Percentiles rank a stretch among this genome's conserved stretches.
These are phyloP conservation scores for Sclerurus mexicanus DNA, from an alignment of 2,113 vertebrate genomes.

Conservation along the genomic window DNA sequence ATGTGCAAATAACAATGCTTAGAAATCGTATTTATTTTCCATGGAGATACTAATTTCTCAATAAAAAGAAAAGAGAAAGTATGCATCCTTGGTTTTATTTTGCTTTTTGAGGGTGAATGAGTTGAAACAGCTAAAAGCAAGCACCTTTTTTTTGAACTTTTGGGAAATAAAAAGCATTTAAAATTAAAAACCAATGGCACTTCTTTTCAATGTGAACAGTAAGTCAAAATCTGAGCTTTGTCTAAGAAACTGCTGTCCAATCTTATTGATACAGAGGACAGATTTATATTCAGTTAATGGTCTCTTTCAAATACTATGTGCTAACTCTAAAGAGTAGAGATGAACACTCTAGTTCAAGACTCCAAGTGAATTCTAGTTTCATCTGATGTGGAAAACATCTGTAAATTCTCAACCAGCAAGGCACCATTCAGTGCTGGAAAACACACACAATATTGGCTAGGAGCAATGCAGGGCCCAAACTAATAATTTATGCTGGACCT, in stretches of 20 bases:
- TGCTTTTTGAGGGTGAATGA: not conserved
- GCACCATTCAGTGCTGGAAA: not conserved
- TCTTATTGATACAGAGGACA: not conserved
- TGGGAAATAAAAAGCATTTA: not conserved
- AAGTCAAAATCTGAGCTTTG: not conserved
- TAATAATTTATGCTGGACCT: not conserved
- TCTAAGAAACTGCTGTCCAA: not conserved
- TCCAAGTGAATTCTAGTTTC: not conserved
- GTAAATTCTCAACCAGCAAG: not conserved
- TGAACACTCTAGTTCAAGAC: not conserved
- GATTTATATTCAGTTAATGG: not conserved
- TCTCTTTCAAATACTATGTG: not conserved
- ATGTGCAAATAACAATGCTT: not conserved
- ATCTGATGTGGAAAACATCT: not conserved
- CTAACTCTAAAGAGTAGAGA: not conserved
- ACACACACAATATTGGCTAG: not conserved
- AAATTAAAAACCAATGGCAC: not conserved
- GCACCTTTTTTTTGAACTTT: not conserved
- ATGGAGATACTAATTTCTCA: not conserved
- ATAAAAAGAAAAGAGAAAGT: not conserved
- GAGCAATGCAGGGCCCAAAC: not conserved
- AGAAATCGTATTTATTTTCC: not conserved
- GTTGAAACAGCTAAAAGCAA: not conserved
- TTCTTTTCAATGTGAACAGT: not conserved
- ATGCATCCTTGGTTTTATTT: fast-evolving